phyloP scores from a whole-genome alignment of 2,888 invertebrate species.

The Acheta domesticus region DNA sequence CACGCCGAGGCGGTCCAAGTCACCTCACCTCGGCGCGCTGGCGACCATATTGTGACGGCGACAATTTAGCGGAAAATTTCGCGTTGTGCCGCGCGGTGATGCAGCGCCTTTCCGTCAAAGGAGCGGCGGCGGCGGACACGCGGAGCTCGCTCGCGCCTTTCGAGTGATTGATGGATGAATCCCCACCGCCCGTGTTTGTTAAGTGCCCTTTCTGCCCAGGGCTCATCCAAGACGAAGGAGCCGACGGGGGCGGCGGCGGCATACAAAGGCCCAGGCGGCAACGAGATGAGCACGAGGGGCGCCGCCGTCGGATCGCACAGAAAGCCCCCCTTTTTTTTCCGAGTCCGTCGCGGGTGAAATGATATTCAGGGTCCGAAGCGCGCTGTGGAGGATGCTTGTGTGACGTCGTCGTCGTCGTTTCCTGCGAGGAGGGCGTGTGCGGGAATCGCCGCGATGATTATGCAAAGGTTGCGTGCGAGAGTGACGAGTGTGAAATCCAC shows the following conservation, averaged over 20 bases:
- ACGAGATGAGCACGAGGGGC: neutral
- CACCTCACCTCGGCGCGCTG: neutral
- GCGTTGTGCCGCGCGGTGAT: neutral
- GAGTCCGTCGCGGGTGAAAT: too few relatives aligned
- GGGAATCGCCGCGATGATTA: neutral
- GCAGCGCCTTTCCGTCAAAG: neutral
- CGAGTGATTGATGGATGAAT: neutral
- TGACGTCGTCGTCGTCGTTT: neutral
- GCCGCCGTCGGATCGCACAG: neutral
- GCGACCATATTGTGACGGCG: conserved; percentile 8
- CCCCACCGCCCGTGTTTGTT: neutral
- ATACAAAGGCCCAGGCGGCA: neutral
- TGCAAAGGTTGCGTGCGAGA: neutral
- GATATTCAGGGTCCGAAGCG: too few relatives aligned
- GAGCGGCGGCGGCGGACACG: neutral
- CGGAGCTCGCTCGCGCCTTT: neutral
- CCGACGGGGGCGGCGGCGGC: too few relatives aligned
- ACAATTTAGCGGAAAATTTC: conserved; percentile 12
- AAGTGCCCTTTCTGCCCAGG: neutral
- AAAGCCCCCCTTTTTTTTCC: too few relatives aligned
- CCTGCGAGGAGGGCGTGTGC: neutral
- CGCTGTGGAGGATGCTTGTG: neutral
- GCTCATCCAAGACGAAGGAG: too few relatives aligned
- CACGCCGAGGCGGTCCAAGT: neutral
- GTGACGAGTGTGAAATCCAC: neutral